A percentile compares a stretch with the other conserved stretches of the same genome.
Evolutionary conservation across 1,140 invertebrate genomes (phyloP).

Genomic region (Monochamus saltuarius): DNA sequence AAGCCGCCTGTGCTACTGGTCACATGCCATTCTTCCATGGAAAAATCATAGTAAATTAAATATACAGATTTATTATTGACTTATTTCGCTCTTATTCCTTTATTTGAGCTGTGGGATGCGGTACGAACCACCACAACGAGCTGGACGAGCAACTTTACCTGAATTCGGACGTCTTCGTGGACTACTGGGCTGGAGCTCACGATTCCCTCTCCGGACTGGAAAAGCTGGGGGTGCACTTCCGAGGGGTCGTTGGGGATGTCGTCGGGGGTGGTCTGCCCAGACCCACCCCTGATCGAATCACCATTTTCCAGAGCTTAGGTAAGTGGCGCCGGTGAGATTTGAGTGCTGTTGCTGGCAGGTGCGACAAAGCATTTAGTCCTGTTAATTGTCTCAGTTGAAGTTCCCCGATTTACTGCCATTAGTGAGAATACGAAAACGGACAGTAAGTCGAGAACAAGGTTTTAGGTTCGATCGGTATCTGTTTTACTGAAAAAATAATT

Average conservation of each 20-base stretch:
- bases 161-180: slow-evolving; percentile 48
- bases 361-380: too few relatives aligned
- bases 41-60: too few relatives aligned
- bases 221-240: slow-evolving; percentile 40
- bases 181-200: slow-evolving; percentile 47
- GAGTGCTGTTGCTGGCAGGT: background rate
- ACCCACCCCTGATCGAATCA: slow-evolving; percentile 26
- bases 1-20: too few relatives aligned
- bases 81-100: background rate
- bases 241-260: slow-evolving; percentile 51
- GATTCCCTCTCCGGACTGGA: slow-evolving; percentile 49
- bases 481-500: too few relatives aligned
- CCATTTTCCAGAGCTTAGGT: slow-evolving; percentile 51
- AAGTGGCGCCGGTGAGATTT: slow-evolving; percentile 15
- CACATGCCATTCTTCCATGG: too few relatives aligned
- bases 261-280: slow-evolving; percentile 28
- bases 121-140: slow-evolving; percentile 50
- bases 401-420: too few relatives aligned
- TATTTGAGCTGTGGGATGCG: slow-evolving; percentile 52
- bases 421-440: too few relatives aligned
- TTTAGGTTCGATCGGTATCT: too few relatives aligned
- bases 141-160: slow-evolving; percentile 49
- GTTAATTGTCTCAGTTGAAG: too few relatives aligned
- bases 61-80: too few relatives aligned
- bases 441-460: too few relatives aligned